Conservation (phyloP, 2,113 vertebrate species). For the Cardinalis cardinalis region DNA sequence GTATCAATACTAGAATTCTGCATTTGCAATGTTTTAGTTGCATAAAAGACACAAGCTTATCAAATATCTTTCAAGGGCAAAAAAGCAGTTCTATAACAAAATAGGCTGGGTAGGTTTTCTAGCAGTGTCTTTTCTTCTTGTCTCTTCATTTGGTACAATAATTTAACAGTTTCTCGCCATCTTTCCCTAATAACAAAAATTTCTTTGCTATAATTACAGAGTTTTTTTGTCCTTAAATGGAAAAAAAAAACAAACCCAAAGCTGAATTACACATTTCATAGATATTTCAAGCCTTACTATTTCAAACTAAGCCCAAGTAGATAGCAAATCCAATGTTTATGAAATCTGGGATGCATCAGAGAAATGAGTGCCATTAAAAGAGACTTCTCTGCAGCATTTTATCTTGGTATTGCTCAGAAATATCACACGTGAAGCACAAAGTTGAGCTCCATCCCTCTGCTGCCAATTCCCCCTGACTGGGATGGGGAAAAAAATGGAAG, state of each 20-base stretch:
- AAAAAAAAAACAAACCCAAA: neutral
- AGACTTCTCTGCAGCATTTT: neutral
- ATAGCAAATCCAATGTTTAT: neutral
- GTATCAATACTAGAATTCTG: neutral
- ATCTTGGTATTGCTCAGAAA: neutral
- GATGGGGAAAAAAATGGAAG: neutral
- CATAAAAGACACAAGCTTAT: neutral
- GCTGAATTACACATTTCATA: neutral
- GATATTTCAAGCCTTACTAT: neutral
- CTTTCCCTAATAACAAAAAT: neutral
- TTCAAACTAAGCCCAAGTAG: neutral
- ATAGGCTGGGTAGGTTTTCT: neutral
- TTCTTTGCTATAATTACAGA: neutral
- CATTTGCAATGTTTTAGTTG: neutral
- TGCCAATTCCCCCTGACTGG: neutral
- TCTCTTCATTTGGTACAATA: neutral
- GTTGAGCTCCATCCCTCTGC: neutral
- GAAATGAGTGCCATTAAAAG: neutral
- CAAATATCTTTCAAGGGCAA: neutral
- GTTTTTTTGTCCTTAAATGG: neutral
- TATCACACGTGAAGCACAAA: neutral
- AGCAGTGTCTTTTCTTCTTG: neutral
- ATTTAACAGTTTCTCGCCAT: neutral
- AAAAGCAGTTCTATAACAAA: neutral
- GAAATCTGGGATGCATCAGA: neutral